Conservation (phyloP, 2,797 vertebrate species). For the Ptychobarbus kaznakovi region DNA sequence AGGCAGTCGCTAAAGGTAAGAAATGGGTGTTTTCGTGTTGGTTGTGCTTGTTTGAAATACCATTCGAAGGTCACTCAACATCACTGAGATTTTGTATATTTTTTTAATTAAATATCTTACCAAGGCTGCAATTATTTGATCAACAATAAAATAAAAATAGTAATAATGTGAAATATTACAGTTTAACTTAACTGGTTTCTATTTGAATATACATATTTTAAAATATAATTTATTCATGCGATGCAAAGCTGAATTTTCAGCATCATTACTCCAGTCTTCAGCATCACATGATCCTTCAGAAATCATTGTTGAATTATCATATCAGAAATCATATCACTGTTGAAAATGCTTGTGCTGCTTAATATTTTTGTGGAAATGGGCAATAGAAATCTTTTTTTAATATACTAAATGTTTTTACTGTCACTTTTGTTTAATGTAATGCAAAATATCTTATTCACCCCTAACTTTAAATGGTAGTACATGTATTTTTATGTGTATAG, state of each 20-base stretch:
- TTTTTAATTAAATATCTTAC: neutral
- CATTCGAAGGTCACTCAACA: no score
- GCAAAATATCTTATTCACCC: no score
- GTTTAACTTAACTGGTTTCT: neutral
- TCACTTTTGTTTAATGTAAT: neutral
- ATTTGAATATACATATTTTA: neutral
- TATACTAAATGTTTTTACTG: neutral
- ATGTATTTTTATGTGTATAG: neutral
- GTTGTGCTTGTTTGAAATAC: neutral
- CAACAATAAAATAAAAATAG: neutral
- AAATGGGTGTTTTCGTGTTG: neutral
- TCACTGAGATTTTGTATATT: neutral
- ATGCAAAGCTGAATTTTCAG: neutral
- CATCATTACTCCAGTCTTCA: neutral
- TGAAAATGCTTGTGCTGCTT: neutral
- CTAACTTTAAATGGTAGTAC: neutral
- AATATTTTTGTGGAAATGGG: neutral
- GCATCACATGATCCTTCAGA: neutral
- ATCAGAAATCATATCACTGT: neutral
- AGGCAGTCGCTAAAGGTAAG: slow-evolving; percentile 96
- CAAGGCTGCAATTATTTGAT: neutral
- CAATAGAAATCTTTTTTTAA: neutral
- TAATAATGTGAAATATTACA: neutral
- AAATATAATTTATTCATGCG: neutral
- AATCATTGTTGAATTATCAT: no score